A percentile compares a stretch with the other conserved stretches of the same genome.
Evolutionary conservation across 2,888 invertebrate species (phyloP).

Genomic region (Drosophila longiperda): DNA sequence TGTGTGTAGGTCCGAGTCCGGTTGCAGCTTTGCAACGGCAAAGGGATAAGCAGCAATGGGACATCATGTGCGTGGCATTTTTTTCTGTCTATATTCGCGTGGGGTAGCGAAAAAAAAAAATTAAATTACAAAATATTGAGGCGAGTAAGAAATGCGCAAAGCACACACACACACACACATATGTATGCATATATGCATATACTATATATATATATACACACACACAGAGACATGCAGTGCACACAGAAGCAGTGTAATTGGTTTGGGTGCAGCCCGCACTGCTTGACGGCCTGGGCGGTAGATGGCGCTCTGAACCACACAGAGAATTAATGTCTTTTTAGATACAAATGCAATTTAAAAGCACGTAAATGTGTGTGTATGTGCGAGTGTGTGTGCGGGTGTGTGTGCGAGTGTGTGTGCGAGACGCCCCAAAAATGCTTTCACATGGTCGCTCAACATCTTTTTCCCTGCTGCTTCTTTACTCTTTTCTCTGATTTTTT

Average conservation of each 20-base stretch:
- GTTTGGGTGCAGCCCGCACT: conserved; percentile 33
- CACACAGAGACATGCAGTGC: conserved; percentile 17
- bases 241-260: conserved; percentile 38
- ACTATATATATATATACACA: not conserved
- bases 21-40: conserved; percentile 29
- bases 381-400: conserved; percentile 13
- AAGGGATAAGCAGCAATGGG: conserved; percentile 68
- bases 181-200: conserved; percentile 18
- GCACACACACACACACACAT: conserved; percentile 37
- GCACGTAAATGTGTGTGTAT: conserved; percentile 43
- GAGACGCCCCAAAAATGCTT: conserved; percentile 56
- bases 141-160: conserved; percentile 72
- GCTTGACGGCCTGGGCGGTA: conserved; percentile 33
- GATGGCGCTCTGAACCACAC: conserved; percentile 52
- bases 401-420: conserved; percentile 20
- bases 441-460: conserved; percentile 54
- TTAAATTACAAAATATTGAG: conserved; percentile 81
- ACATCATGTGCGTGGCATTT: conserved; percentile 72
- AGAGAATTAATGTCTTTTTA: conserved; percentile 78
- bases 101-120: conserved; percentile 46
- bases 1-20: conserved; percentile 35
- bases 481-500: conserved; percentile 33
- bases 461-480: conserved; percentile 18
- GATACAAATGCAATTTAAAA: conserved; percentile 82
- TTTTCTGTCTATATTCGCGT: conserved; percentile 14